Evolutionary conservation across 2,888 invertebrate species (phyloP).

Genomic region (Apotomis capreana): DNA sequence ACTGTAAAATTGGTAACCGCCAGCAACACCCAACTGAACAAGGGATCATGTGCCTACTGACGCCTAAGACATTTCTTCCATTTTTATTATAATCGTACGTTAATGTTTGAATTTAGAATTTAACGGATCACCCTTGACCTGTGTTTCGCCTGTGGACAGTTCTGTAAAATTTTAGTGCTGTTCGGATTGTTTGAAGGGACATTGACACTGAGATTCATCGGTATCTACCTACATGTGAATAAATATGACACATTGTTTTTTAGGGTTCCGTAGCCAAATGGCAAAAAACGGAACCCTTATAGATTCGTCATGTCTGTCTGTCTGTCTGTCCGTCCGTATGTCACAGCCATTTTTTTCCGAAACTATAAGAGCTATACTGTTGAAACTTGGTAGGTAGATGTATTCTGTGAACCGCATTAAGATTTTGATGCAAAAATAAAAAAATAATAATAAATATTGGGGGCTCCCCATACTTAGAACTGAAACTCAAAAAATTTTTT

Average conservation of each 20-base stretch:
- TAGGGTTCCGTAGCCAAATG: no score
- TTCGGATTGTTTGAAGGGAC: constrained; percentile 17
- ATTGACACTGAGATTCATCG: constrained; percentile 16
- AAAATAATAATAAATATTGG: no score
- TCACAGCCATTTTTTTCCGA: no score
- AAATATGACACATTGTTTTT: constrained; percentile 17
- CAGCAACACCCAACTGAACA: not conserved
- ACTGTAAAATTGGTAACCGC: constrained; percentile 59
- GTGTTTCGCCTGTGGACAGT: constrained; percentile 28
- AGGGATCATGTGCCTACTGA: not conserved
- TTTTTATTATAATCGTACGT: not conserved
- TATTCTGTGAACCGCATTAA: no score
- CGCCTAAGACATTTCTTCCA: not conserved
- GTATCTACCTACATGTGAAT: not conserved
- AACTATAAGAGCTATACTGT: no score
- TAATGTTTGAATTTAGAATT: constrained; percentile 38
- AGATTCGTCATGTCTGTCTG: no score
- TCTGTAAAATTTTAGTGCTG: constrained; percentile 10
- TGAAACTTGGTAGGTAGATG: no score
- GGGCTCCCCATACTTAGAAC: no score
- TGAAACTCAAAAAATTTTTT: no score
- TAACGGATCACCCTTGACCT: constrained; percentile 36
- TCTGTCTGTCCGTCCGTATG: no score
- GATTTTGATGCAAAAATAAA: no score
- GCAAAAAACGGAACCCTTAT: no score